Base-by-base conservation (phyloP, 1,140 invertebrate species). In the Plutomurus gul region DNA sequence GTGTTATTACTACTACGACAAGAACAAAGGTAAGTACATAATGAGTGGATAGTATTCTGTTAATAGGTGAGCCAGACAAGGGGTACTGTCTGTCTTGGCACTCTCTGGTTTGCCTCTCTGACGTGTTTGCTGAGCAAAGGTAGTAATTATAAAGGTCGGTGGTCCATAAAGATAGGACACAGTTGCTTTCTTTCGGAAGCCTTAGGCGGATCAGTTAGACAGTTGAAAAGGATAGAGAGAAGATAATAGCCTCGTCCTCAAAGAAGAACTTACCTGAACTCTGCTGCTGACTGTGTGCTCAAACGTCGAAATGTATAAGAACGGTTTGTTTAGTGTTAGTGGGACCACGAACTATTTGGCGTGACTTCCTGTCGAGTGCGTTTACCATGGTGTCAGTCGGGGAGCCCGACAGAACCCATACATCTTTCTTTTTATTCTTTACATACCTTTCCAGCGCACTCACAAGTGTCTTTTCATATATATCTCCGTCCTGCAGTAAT, bases 291-390 rank as follows among this genome's bases (percentile, higher is more conserved):
- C 30, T 33, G 27, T 33, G 13, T 6, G 20, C 27, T 18, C 56
- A n/a, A 33, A 60, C 56, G 16, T n/a, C 11, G 16, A 33, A 65
- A 65, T n/a, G n/a, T n/a, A n/a, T 25, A 47, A 25, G 37, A 30
- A 49, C 27, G 49, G 76, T 77, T 77, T 77, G 60, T 71, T 77
- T 71, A 77, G 60, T 71, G 60, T 77, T 77, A 77, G 76, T 30
- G 46, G 75, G 37, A 46, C 76, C 60, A 77, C 76, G 76, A 60
- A 77, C 36, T 46, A 70, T 73, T 71, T 74, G 70, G 30, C 77
- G 77, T 78, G 77, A 78, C 77, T 78, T 78, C 77, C 77, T 78
- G 77, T 78, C 77, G 70, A 74, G 43, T 36, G 43, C 77, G 70
- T 74, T 77, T 77, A 72, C 77, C 36, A 27, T 49, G 43, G 70